Percentiles rank a stretch among this genome's conserved stretches.
phyloP scores from a whole-genome alignment of 2,113 vertebrate genomes.

The Ifrita kowaldi region DNA sequence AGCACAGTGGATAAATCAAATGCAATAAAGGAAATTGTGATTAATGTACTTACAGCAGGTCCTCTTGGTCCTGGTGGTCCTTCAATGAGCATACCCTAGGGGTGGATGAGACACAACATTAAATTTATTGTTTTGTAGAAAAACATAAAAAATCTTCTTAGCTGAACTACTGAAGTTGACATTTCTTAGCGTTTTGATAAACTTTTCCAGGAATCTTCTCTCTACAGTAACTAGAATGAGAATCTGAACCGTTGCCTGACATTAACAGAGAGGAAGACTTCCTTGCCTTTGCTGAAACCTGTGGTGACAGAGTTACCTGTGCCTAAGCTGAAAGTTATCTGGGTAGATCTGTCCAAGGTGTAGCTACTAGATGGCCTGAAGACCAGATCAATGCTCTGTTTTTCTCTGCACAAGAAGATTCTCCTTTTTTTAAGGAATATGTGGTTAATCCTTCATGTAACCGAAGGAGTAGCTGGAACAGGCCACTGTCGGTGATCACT shows the following conservation, averaged over 20 bases:
- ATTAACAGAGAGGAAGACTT: background rate
- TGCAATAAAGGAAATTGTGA: background rate
- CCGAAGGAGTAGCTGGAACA: background rate
- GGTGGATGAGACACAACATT: background rate
- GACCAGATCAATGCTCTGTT: background rate
- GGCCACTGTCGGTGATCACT: background rate
- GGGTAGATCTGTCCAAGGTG: background rate
- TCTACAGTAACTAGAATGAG: background rate
- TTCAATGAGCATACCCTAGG: slow-evolving; percentile 95
- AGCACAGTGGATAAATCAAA: background rate
- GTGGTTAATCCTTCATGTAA: background rate
- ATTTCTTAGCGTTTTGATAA: background rate
- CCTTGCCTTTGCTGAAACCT: background rate
- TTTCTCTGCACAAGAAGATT: background rate
- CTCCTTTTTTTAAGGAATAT: background rate
- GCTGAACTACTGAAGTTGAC: background rate
- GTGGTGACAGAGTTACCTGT: background rate
- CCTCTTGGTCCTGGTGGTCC: slow-evolving; percentile 88
- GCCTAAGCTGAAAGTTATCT: background rate
- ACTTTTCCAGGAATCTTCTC: background rate
- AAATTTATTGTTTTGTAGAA: background rate
- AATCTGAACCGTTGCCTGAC: background rate
- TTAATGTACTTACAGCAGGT: slow-evolving; percentile 83
- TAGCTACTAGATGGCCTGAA: background rate
- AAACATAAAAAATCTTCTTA: background rate